Evolutionary conservation across 2,888 invertebrate genomes (phyloP), one percentile per base, ranked within the genome.

Genomic region (Herminia tarsipennalis): DNA sequence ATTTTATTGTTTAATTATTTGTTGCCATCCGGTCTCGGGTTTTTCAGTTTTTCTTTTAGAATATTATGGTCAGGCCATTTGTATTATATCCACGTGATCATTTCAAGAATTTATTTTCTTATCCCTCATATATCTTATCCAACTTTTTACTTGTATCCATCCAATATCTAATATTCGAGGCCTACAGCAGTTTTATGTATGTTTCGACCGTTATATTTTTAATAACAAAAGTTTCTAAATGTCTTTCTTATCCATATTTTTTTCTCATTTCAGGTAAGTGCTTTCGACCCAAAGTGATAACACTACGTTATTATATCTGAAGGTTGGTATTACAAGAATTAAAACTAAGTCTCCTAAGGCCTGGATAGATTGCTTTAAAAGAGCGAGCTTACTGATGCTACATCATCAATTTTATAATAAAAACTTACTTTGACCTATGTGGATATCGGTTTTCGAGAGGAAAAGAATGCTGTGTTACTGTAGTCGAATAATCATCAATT

Each of bases 1-100:
- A 73, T 81, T 82, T 78, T 66, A 66, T 56, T 60, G 60, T 63
- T 59, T 69, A 66, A 61, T 70, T 65, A 66, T 70, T 66, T 54
- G 46, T 51, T 68, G 38, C 35, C 42, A 40, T 37, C 34, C 53
- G 27, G 35, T 52, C 14, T 27, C 18, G 5, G 43, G 24, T 49
- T 51, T 43, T 51, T 49, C 44, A 42, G 47, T 38, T 44, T 38
- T 34, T n/a, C 25, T 37, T 29, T 55, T 52, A 47, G 44, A 6
- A 9, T 13, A 37, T 9, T n/a, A n/a, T n/a, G n/a, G n/a, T n/a
- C n/a, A 12, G 14, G 13, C 24, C 10, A 5, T 46, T 37, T 37
- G 13, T 40, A 52, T 47, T 32, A 30, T 51, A 46, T 43, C 34
- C 14, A 33, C 21, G 13, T 22, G 24, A 24, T 30, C 24, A 29